Base-by-base conservation (phyloP, 2,888 invertebrate species). In the Notocelia uddmanniana region DNA sequence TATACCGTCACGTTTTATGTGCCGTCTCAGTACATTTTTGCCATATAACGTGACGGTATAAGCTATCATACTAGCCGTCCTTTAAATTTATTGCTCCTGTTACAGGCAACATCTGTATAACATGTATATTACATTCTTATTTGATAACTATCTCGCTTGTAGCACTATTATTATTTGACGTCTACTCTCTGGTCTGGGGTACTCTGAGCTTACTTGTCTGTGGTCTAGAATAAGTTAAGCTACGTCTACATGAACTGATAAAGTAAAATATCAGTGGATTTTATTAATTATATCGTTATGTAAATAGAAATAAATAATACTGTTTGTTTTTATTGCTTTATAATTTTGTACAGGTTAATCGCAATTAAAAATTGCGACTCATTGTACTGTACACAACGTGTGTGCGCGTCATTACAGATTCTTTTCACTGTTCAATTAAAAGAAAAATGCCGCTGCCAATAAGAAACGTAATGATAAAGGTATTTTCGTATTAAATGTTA, bases 401-500 rank as follows among this genome's bases (percentile, higher is more conserved):
- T 71, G 59, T 60, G 31, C 8, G 31, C 19, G 34, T 60, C 68
- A n/a, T 60, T 60, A 68, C 50, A 57, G 55, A 67, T 62, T 68
- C 34, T 67, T 45, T 67, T 67, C 60, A 55, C 68, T 68, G 55
- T 59, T 60, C 89, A 90, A 81, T 82, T 89, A 91, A 92, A 92
- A 90, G 91, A 91, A 93, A 93, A 93, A 94, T 94, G 94, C 94
- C 93, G 93, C 93, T 93, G 92, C 92, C 87, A 91, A 90, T 88
- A 90, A 89, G 91, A 90, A 93, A 88, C 89, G 89, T 92, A 92
- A 90, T 93, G 90, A 85, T 92, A 91, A 92, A 94, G 94, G 93
- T 94, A 93, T 91, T 90, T 90, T 92, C 85, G 83, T 88, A 88
- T 82, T 84, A 87, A 83, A 84, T 85, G 78, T 77, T 83, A 80